Evolutionary conservation across 2,113 vertebrate genomes (phyloP), one percentile per base, ranked within the genome.

Genomic region (Deroptyus accipitrinus): DNA sequence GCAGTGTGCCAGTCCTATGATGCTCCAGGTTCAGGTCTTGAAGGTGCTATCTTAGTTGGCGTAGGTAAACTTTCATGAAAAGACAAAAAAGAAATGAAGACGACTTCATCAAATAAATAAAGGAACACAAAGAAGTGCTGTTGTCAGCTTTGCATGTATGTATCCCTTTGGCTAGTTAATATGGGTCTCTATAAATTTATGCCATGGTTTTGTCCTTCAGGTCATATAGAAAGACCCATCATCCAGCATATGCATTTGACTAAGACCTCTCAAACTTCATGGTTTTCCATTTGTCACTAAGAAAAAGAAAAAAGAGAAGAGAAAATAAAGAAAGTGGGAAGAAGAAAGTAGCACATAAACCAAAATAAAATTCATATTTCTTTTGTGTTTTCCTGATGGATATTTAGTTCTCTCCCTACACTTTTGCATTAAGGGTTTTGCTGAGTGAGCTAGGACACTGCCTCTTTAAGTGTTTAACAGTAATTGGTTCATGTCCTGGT

Each of bases 401-500:
- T 96, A 94, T 83, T 80, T 96, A 96, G 74, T 92, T 97, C 92
- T 96, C 96, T 77, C 96, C 95, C 59, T 88, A 96, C 64, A 94
- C 82, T 92, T 95, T 92, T 92, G 96, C 97, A 97, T 94, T 81
- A 89, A 88, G 96, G 82, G 97, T 98, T 98, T 97, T 98, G 97
- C 98, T 97, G 97, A 97, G 97, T 97, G 97, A 95, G 98, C 94
- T 85, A 70, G 97, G 97, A 96, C 95, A 97, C 97, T 98, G 97
- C 97, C 98, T 97, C 97, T 98, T 98, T 98, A 98, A 98, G 97
- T 98, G 98, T 99, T 99, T 98, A 98, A 98, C 98, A 98, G 98
- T 99, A 99, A 99, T 99, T 99, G 98, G 98, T 98, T 98, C 97
- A 97, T 98, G 98, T 98, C 98, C 97, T 95, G 75, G 97, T 96